These are phyloP conservation scores for Dasypus novemcinctus DNA, from an alignment of 2,113 vertebrate genomes.

Conservation along the genomic window DNA sequence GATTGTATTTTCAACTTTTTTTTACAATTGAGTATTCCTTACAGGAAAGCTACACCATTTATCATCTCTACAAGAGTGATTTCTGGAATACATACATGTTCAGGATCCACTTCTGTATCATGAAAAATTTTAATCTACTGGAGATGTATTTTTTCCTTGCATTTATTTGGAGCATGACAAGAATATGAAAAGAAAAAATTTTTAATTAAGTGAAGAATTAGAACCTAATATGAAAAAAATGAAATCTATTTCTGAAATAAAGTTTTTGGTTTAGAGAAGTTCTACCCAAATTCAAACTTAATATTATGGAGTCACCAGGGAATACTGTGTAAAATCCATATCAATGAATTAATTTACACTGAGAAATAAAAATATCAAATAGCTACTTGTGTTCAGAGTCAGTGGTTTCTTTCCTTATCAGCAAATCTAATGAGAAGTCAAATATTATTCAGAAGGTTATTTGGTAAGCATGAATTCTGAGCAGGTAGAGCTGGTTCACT, in stretches of 20 bases:
- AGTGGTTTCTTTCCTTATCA: neutral
- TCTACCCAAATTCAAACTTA: neutral
- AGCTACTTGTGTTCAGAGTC: neutral
- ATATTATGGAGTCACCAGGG: neutral
- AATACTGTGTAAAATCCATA: neutral
- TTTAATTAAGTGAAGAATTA: conserved; percentile 24
- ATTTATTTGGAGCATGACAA: neutral
- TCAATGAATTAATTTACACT: neutral
- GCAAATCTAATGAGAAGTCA: neutral
- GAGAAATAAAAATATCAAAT: neutral
- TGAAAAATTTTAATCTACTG: neutral
- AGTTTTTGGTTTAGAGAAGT: neutral
- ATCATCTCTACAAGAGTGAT: neutral
- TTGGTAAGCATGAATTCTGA: neutral
- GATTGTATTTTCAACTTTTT: neutral
- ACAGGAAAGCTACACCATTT: neutral
- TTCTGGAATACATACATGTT: neutral
- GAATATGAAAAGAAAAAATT: neutral
- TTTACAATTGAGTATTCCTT: conserved; percentile 42
- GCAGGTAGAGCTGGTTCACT: neutral
- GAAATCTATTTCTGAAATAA: conserved; percentile 15
- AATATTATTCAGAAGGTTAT: neutral
- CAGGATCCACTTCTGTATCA: neutral
- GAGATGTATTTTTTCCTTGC: neutral
- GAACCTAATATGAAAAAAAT: conserved; percentile 40